Base-by-base conservation (phyloP, 2,113 vertebrate genomes). In the Cyphomyrus discorhynchus region DNA sequence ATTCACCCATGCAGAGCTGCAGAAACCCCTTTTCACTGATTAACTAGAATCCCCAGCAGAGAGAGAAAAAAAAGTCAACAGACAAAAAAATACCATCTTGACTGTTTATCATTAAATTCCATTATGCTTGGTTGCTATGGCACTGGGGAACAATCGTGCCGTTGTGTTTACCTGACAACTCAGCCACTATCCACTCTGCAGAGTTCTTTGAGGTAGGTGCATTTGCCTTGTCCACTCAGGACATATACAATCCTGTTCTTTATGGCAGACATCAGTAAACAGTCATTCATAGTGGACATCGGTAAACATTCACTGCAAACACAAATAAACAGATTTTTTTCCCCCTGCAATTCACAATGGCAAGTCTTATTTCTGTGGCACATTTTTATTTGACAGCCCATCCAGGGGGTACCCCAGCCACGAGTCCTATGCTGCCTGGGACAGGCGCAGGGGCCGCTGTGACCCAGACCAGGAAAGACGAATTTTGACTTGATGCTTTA, bases 61-160 rank as follows among this genome's bases (percentile, higher is more conserved):
- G 39, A 46, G 19, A 84, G 39, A 11, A 46, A 39, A 27, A 80
- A 80, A 80, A 39, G 15, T 80, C 74, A 80, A 80, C 74, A 80
- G 31, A 80, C 17, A 80, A 31, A 84, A 84, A 84, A 84, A 47
- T 10, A 47, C 82, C 39, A 47, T 84, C 21, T 84, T 84, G 45
- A 84, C 82, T 84, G 82, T 84, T 84, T 84, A 84, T 24, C 82
- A 84, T 46, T 46, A 84, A 84, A 84, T 80, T 80, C 74, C 74
- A 80, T 80, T 46, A 47, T 84, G 82, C 45, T 84, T 47, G 39
- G 45, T 84, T 84, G 82, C 82, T 47, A 84, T 84, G 82, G 82
- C 21, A 27, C 19, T 84, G 35, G 39, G 82, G 82, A 47, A 84
- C 45, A 47, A 84, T 84, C 8, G 45, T 47, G 82, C 45, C 82